A percentile compares a stretch with the other conserved stretches of the same genome.
Evolutionary conservation across 2,797 vertebrate genomes (phyloP).

Genomic region (Intellagama lesueurii): DNA sequence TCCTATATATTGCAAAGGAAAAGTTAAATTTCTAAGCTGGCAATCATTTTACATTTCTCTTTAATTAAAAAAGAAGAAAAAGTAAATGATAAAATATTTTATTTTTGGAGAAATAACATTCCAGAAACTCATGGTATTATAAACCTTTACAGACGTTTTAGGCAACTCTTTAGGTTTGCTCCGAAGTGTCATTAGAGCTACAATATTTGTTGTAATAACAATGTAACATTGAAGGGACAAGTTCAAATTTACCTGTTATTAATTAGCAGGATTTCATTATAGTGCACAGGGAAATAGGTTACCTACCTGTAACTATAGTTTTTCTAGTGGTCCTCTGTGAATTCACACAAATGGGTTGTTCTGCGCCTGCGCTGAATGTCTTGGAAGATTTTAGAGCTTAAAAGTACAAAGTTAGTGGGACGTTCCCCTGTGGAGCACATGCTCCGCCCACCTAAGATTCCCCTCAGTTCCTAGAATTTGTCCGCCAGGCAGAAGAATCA

Average conservation of each 20-base stretch:
- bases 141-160: constrained; percentile 15
- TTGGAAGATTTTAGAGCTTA: no score
- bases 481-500: no score
- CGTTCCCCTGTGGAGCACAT: no score
- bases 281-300: background rate
- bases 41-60: background rate
- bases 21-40: background rate
- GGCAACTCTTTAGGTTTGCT: constrained; percentile 16
- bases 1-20: constrained; percentile 25
- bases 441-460: no score
- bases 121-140: background rate
- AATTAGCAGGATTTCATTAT: background rate
- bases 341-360: no score
- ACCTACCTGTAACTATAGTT: no score
- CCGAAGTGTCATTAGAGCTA: constrained; percentile 7
- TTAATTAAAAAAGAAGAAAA: background rate
- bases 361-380: no score
- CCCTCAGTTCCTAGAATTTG: no score
- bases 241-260: background rate
- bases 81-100: background rate
- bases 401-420: no score
- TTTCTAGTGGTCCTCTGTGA: no score
- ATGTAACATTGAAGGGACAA: background rate
- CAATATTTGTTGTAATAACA: constrained; percentile 27
- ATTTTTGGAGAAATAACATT: constrained; percentile 33